Evolutionary conservation across 1,140 invertebrate species (phyloP), one percentile per base, ranked within the genome.

Genomic region (Zophobas atratus): DNA sequence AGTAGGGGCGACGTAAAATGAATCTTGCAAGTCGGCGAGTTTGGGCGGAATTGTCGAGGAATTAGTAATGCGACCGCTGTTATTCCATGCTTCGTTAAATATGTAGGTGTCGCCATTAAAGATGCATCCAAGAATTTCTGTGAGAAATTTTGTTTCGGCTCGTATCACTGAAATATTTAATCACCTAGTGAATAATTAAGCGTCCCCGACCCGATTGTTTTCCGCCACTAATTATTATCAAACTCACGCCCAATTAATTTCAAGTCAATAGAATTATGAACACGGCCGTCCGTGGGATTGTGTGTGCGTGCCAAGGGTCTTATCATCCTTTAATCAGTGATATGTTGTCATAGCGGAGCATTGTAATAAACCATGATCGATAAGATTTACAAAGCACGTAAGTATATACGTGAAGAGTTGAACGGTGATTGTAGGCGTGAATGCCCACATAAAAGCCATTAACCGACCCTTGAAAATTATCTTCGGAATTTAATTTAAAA

Each of bases 21-120:
- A 67, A 67, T 43, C 60, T 39, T n/a, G n/a, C 2, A 67, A 67
- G n/a, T 33, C 60, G 33, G 60, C 39, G 43, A 43, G 60, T 67
- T 46, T 67, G 5, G 60, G 41, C 33, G 39, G 39, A 67, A 67
- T 67, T 43, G 60, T 67, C 41, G 60, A 33, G 60, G 60, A 67
- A 67, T 67, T 67, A 67, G 60, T 67, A 67, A 67, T 67, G 60
- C 39, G 60, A 67, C 60, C 60, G 60, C 60, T 67, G 60, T 67
- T 67, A 67, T 67, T 67, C 60, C 60, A 67, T 43, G 60, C 60
- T 67, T 67, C 60, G 60, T 67, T 67, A 67, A 67, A 67, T 67
- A 67, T 67, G 60, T 43, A 67, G 60, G 60, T 67, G 60, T 36
- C 20, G 60, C 41, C 60, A 67, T 67, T 43, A 67, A 67, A 67